A percentile compares a stretch with the other conserved stretches of the same genome.
These are phyloP conservation scores for Ctenosaura bakeri DNA, from an alignment of 2,797 vertebrate genomes.

Conservation along the genomic window DNA sequence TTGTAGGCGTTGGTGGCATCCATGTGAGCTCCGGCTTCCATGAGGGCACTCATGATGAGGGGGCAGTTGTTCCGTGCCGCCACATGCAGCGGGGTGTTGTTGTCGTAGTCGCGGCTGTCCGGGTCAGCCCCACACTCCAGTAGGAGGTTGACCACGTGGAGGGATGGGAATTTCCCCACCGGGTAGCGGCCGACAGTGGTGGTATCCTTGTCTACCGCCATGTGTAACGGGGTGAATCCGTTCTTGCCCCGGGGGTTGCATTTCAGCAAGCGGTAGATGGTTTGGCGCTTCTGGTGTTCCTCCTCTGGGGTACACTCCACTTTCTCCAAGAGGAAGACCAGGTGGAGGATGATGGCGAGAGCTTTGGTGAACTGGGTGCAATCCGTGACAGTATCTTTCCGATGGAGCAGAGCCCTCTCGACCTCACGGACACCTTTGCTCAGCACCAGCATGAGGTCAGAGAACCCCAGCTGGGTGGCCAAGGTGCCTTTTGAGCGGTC, in stretches of 20 bases:
- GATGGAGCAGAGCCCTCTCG: conserved; percentile 90
- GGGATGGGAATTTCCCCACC: conserved; percentile 92
- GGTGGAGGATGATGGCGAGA: conserved; percentile 93
- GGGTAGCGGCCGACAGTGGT: conserved; percentile 94
- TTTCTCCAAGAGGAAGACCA: conserved; percentile 93
- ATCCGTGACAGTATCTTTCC: conserved; percentile 88
- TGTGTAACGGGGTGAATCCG: conserved; percentile 92
- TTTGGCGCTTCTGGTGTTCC: conserved; percentile 94
- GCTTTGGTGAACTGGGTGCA: conserved; percentile 93
- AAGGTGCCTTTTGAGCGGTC: conserved; percentile 92
- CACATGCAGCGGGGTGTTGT: conserved; percentile 94
- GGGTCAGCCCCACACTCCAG: conserved; percentile 94
- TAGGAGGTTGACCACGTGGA: conserved; percentile 87
- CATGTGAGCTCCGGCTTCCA: conserved; percentile 92
- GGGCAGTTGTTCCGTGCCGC: conserved; percentile 91
- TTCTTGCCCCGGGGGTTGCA: conserved; percentile 90
- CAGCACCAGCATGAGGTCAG: conserved; percentile 93
- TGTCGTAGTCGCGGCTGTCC: conserved; percentile 93
- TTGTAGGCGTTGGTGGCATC: conserved; percentile 92
- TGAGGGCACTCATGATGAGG: conserved; percentile 89
- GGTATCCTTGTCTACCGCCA: conserved; percentile 95
- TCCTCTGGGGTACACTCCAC: conserved; percentile 89
- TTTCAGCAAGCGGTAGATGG: conserved; percentile 92
- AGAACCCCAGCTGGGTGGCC: conserved; percentile 89
- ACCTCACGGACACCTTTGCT: conserved; percentile 93